Evolutionary conservation across 2,113 vertebrate species (phyloP).

Genomic region (Neolamprologus modestus): DNA sequence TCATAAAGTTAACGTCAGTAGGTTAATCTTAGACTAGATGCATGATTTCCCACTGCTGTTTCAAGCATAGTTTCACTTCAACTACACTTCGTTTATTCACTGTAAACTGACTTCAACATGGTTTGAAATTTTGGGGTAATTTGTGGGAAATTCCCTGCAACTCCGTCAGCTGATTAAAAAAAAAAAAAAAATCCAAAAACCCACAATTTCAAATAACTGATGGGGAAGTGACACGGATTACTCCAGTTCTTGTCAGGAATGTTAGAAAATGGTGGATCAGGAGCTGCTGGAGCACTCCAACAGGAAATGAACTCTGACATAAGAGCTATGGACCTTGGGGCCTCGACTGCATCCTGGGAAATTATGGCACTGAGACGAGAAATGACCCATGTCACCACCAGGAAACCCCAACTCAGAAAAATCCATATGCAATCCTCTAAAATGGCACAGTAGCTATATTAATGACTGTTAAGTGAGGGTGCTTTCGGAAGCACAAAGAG

Average conservation of each 20-base stretch:
- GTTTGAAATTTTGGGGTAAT: background rate
- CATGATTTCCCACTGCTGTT: background rate
- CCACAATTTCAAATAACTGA: background rate
- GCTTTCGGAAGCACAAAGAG: background rate
- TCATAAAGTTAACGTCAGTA: background rate
- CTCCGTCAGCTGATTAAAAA: background rate
- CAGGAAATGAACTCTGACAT: conserved; percentile 72
- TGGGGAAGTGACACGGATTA: background rate
- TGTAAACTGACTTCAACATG: background rate
- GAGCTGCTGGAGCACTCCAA: conserved; percentile 44
- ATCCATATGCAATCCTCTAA: conserved; percentile 11
- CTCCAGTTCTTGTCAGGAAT: conserved; percentile 3
- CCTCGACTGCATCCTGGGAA: conserved; percentile 64
- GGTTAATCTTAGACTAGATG: background rate
- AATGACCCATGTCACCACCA: conserved; percentile 40
- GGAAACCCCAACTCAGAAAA: conserved; percentile 9
- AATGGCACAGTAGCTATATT: background rate
- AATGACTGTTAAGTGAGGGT: background rate
- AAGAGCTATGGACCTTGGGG: conserved; percentile 62
- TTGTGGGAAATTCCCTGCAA: background rate
- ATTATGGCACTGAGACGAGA: conserved; percentile 56
- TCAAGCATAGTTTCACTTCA: background rate
- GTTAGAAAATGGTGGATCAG: conserved; percentile 64
- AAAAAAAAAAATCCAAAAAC: fast-evolving
- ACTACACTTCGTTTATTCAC: background rate